Percentiles rank a stretch among this genome's conserved stretches.
Conservation (phyloP, 2,888 invertebrate genomes). For the Acronicta psi region DNA sequence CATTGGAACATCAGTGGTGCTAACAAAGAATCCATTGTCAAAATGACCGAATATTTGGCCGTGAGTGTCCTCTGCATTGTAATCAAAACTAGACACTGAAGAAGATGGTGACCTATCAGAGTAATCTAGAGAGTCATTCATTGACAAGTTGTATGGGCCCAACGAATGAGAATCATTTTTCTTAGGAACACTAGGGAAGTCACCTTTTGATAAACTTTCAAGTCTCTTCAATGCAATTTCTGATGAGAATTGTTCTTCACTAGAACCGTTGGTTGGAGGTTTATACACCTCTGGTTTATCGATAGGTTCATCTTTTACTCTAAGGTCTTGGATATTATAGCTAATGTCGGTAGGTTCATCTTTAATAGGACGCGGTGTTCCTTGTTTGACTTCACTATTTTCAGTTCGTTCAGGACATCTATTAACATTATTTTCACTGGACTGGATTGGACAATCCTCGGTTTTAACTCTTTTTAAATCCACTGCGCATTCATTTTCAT, state of each 20-base stretch:
- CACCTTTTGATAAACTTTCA: constrained; percentile 94
- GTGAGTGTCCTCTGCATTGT: constrained; percentile 89
- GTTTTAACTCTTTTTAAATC: constrained; percentile 80
- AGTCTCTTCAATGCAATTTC: constrained; percentile 93
- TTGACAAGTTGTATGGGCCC: constrained; percentile 77
- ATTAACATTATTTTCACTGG: constrained; percentile 47
- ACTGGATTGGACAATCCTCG: constrained; percentile 65
- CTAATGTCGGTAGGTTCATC: constrained; percentile 72
- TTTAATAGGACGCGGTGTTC: constrained; percentile 63
- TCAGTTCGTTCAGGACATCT: constrained; percentile 53
- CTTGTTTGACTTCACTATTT: constrained; percentile 74
- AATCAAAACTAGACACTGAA: constrained; percentile 89
- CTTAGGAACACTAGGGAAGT: constrained; percentile 88
- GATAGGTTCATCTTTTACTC: constrained; percentile 78
- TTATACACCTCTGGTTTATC: constrained; percentile 77
- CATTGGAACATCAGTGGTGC: constrained; percentile 94
- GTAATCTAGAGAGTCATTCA: constrained; percentile 79
- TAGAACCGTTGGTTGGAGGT: constrained; percentile 57
- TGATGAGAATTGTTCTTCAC: constrained; percentile 78
- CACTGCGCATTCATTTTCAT: constrained; percentile 67
- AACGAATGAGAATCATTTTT: constrained; percentile 70
- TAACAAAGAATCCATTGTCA: constrained; percentile 92
- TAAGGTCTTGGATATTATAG: constrained; percentile 73
- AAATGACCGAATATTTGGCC: constrained; percentile 92
- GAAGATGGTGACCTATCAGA: constrained; percentile 89